phyloP scores from a whole-genome alignment of 2,113 vertebrate species.

The Campylomormyrus numenius region DNA sequence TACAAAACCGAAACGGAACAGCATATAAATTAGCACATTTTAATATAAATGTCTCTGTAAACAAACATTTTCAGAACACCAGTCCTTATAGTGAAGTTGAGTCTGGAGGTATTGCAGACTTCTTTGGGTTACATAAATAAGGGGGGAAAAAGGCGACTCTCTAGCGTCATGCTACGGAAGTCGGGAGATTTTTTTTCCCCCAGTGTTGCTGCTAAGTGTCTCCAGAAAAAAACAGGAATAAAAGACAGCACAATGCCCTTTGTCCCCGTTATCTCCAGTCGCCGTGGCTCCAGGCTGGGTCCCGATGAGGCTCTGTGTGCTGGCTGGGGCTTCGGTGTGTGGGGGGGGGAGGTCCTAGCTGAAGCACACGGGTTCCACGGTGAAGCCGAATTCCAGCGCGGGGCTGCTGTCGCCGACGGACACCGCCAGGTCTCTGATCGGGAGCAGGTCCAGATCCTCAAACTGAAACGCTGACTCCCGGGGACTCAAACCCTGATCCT shows the following conservation, averaged over 20 bases:
- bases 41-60: conserved; percentile 58
- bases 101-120: background rate
- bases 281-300: background rate
- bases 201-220: background rate
- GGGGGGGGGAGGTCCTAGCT: conserved; percentile 52
- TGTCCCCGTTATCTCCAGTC: background rate
- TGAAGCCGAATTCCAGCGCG: conserved; percentile 68
- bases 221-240: background rate
- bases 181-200: background rate
- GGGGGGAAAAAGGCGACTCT: background rate
- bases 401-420: conserved; percentile 45
- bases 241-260: background rate
- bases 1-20: conserved; percentile 25
- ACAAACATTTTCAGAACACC: conserved; percentile 44
- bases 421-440: conserved; percentile 71
- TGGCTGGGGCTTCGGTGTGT: background rate
- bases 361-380: conserved; percentile 75
- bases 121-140: conserved; percentile 29
- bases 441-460: conserved; percentile 69
- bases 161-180: background rate
- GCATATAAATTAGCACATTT: conserved; percentile 54
- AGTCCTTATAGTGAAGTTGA: conserved; percentile 23
- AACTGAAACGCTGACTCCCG: conserved; percentile 72
- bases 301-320: conserved; percentile 28
- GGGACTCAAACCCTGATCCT: conserved; percentile 48